phyloP scores from a whole-genome alignment of 2,797 vertebrate species.

The Chloroceryle inda region DNA sequence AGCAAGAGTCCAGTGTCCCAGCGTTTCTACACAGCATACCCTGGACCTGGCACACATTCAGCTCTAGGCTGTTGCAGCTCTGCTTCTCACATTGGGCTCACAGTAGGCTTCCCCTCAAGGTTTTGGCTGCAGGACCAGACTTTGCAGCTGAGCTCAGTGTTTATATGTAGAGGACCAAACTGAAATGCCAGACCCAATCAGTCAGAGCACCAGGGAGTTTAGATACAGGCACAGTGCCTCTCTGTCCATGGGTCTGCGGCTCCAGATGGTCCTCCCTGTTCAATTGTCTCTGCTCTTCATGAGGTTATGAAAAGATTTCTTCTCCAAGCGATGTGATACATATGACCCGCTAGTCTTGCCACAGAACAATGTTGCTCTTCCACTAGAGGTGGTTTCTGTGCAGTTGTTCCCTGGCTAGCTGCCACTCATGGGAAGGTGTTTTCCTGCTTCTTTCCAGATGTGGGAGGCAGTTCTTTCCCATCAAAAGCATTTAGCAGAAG shows the following conservation, averaged over 20 bases:
- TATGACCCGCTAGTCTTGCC: background rate
- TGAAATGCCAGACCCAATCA: background rate
- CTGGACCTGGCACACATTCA: background rate
- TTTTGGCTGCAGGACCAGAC: constrained; percentile 9
- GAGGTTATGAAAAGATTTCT: background rate
- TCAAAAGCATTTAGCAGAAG: background rate
- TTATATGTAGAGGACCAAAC: constrained; percentile 16
- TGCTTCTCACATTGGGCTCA: background rate
- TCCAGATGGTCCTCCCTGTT: background rate
- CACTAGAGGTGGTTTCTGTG: background rate
- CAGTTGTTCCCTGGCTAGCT: background rate
- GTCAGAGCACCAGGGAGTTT: background rate
- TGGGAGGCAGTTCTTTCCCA: background rate
- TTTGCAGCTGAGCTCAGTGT: constrained; percentile 23
- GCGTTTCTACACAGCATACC: background rate
- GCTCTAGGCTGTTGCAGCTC: background rate
- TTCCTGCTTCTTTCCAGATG: background rate
- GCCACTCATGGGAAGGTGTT: background rate
- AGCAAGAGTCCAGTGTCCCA: background rate
- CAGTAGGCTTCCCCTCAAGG: background rate
- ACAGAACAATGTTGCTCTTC: background rate
- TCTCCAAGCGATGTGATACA: background rate
- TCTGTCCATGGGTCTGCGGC: background rate
- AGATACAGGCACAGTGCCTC: background rate
- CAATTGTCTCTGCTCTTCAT: background rate